phyloP scores from a whole-genome alignment of 2,113 vertebrate species.

The Phasianus colchicus region DNA sequence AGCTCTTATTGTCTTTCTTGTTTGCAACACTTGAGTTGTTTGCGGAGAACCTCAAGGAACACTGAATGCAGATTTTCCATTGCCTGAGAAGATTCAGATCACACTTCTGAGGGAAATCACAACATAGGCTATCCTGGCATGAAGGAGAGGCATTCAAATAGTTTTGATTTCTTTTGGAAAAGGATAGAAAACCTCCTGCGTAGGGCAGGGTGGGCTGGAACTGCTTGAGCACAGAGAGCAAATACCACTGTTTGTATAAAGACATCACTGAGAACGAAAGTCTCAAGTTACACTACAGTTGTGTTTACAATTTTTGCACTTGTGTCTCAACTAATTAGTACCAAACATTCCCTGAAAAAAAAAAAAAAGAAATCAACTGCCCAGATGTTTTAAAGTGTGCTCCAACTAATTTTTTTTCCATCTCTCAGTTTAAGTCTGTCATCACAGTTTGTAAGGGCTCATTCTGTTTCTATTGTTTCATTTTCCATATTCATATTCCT shows the following conservation, averaged over 20 bases:
- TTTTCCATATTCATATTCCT: neutral
- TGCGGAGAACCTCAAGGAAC: neutral
- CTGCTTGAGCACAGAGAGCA: neutral
- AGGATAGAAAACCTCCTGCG: neutral
- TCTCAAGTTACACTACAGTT: neutral
- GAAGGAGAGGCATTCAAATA: neutral
- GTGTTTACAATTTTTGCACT: neutral
- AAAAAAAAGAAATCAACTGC: neutral
- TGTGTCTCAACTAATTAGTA: neutral
- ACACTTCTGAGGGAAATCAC: neutral
- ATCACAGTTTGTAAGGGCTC: neutral
- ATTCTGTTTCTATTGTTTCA: constrained; percentile 6
- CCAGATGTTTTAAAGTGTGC: neutral
- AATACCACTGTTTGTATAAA: neutral
- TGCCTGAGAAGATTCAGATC: neutral
- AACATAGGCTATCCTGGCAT: neutral
- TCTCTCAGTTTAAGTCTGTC: constrained; percentile 19
- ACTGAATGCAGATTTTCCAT: neutral
- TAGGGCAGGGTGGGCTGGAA: no score
- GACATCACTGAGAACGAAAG: neutral
- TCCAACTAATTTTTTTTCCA: constrained; percentile 5
- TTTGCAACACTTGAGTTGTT: neutral
- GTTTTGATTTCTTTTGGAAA: neutral
- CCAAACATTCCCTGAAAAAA: neutral
- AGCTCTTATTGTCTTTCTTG: neutral